Base-by-base conservation (phyloP, 2,888 invertebrate genomes). In the Pristionchus japonicus region DNA sequence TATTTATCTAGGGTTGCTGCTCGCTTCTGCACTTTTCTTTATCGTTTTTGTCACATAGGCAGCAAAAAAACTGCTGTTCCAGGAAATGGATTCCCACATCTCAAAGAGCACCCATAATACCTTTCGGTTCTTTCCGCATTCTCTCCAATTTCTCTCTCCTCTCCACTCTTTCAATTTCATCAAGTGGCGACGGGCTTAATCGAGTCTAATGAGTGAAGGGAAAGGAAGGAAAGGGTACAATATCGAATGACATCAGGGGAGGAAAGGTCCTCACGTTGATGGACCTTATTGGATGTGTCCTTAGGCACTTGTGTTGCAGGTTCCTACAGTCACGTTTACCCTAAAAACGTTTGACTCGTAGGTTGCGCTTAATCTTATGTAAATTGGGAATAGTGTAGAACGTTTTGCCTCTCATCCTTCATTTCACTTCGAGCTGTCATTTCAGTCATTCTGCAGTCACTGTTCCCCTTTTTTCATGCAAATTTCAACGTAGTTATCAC, bases 151-250 rank as follows among this genome's bases (percentile, higher is more conserved):
- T 23, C 70, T 13, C 57, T 23, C 70, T 13, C 57, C 40, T 37
- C 31, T 47, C 40, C 57, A 82, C 52, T 49, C 82, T 49, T 82
- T 47, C 82, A 74, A 74, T 74, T 74, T 74, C 70, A 74, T 74
- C 70, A 77, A 47, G 77, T 77, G 77, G n/a, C 77, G 34, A 37
- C 40, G 34, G 40, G 23, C 77, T 43, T 77, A 77, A 77, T 77
- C 77, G 77, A 57, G 57, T 43, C 77, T n/a, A 43, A 77, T 77
- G 77, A 77, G 77, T 77, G 43, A 77, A 13, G 67, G 67, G 20
- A 67, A 20, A 20, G 27, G 43, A 34, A 11, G 34, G 77, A 43
- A 43, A 47, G 27, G 43, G 77, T 23, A 77, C 43, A 77, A 43
- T 74, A 74, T 77, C 77, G 27, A 77, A 77, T 77, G 77, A 77